These are phyloP conservation scores for Acanthis flammea DNA, from an alignment of 2,797 vertebrate species.

Conservation along the genomic window DNA sequence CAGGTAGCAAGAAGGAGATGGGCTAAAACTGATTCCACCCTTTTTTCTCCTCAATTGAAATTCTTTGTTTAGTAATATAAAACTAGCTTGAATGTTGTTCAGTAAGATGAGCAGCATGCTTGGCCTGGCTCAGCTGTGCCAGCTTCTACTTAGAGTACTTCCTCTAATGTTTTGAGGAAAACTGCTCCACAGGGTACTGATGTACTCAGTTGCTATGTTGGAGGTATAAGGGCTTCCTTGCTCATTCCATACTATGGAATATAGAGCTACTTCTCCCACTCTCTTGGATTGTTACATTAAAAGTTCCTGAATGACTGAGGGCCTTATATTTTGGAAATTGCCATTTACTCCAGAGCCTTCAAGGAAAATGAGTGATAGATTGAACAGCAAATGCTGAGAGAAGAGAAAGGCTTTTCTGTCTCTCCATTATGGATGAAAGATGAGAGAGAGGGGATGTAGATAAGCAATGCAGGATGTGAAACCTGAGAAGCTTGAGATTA, in stretches of 20 bases:
- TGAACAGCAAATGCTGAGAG: neutral
- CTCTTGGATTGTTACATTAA: neutral
- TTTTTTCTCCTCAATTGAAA: neutral
- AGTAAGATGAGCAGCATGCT: neutral
- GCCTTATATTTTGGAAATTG: neutral
- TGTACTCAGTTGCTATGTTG: neutral
- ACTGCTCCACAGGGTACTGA: neutral
- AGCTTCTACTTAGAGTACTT: neutral
- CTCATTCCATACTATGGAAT: neutral
- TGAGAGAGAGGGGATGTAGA: neutral
- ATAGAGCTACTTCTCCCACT: neutral
- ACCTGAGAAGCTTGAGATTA: neutral
- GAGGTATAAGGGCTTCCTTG: neutral
- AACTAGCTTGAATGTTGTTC: neutral
- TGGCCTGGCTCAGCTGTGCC: neutral
- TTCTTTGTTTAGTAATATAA: neutral
- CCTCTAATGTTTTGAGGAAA: neutral
- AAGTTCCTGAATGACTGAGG: neutral
- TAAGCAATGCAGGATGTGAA: neutral
- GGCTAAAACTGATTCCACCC: neutral
- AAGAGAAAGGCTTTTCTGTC: neutral
- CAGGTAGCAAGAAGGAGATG: neutral
- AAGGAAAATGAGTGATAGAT: neutral
- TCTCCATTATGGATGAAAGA: rapidly evolving
- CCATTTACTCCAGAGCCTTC: neutral